Base-by-base conservation (phyloP, 2,888 invertebrate species). In the Pristionchus exspectatus region DNA sequence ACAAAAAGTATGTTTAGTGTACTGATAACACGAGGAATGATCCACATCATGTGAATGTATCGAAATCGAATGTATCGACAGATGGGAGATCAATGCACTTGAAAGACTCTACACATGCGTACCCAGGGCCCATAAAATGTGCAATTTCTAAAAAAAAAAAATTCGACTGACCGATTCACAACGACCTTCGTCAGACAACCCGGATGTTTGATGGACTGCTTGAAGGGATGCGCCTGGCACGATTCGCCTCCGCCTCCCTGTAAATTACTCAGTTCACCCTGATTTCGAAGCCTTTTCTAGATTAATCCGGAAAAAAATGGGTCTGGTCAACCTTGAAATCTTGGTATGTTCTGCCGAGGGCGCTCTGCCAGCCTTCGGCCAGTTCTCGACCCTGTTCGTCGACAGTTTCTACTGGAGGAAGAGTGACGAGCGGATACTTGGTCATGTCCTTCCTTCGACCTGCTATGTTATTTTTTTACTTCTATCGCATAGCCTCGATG, bases 191-290 rank as follows among this genome's bases (percentile, higher is more conserved):
- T 86, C 14, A 86, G 44, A n/a, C 86, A 86, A 24, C 86, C 86
- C 3, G 63, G 21, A n/a, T 86, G 86, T 16, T 86, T 86, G n/a
- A 86, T 50, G 16, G 66, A 86, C 33, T 86, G 86, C 86, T 86
- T 86, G 86, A 86, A 86, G 63, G 86, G 86, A 38, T 86, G 86
- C 66, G 86, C 86, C 30, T 63, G 63, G 44, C 86, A 86, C 10
- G 33, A 21, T n/a, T 66, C 59, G 59, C 59, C 44, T 9, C 44
- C 59, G 54, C 59, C 84, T 24, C 77, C 77, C 77, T 77, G 77
- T 0, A 74, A 38, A 74, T 33, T 24, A 74, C 16, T 74, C 33
- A 16, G 3, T 69, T 69, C 27, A 30, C n/a, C 14, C 7, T 14
- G 69, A 30, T 12, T 27, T 27, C 7, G 10, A 50, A 50, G 44